Base-by-base conservation (phyloP, 2,113 vertebrate species). In the Engystomops pustulosus region DNA sequence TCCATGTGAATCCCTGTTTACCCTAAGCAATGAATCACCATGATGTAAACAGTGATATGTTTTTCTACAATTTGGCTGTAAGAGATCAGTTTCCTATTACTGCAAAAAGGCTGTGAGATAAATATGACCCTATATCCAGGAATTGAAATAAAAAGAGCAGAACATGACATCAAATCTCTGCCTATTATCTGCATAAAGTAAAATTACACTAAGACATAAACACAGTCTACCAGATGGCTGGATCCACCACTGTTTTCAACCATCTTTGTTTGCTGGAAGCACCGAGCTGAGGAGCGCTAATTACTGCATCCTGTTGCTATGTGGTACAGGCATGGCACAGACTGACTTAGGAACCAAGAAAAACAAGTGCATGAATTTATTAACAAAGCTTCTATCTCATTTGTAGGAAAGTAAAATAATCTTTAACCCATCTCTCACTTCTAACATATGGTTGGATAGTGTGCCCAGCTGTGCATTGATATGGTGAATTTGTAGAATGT, bases 301-400 rank as follows among this genome's bases (percentile, higher is more conserved):
- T 85, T 85, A 85, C 83, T 85, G 83, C 83, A 79, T 76, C 77
- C 83, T 85, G 83, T 85, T 85, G 83, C 83, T 85, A 85, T 70
- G 83, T 79, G 62, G 83, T 58, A 79, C 62, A 47, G 78, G 65
- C 74, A 79, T 85, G 49, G 83, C 74, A 85, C 83, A 85, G 83
- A 85, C 74, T 85, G 83, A 79, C 78, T 79, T 70, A 85, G 75
- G 75, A 85, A 85, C 68, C 55, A 79, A 45, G 74, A 85, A 84
- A 78, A 85, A 78, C 83, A 85, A 85, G 60, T 79, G 65, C 75
- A 78, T 79, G 62, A 69, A 79, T 85, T 69, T 85, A 79, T 85
- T 85, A 85, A 69, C 47, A 70, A 79, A 85, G 72, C 83, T 47
- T 53, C 38, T 9, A 36, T 84, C 83, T 85, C 49, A 85, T 85